Evolutionary conservation across 2,888 invertebrate genomes (phyloP), one percentile per base, ranked within the genome.

Genomic region (Drosophila paramelanica): DNA sequence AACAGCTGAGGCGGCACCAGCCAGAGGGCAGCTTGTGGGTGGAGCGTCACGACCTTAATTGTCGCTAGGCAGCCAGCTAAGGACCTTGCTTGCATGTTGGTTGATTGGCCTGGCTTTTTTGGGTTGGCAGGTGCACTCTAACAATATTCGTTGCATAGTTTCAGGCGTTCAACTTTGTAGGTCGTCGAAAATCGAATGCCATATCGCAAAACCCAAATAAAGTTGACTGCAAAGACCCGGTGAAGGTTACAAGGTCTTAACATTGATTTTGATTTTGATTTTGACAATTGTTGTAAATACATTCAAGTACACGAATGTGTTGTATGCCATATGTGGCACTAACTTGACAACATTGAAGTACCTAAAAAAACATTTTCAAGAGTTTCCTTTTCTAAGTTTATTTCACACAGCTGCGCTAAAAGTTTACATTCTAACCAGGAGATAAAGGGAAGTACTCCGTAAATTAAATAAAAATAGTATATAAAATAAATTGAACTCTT

Each of bases 61-160:
- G 74, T 80, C 61, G 84, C 67, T 76, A 79, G 77, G 81, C 73
- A 79, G 76, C 61, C 58, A 55, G 60, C 49, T 52, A 56, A 70
- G 59, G 66, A 42, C 66, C 76, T 82, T 67, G 89, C 67, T 69
- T 82, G 89, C 87, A 88, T 77, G 81, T 80, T 83, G 66, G 65
- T 70, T 79, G 75, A 76, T 75, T 76, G 70, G 64, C 67, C 70
- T 74, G 50, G 53, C 65, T 52, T 60, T 38, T 51, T 47, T 49
- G 45, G 52, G 50, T 46, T 76, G 83, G 58, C 73, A 73, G 74
- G 62, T 67, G 73, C 71, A 74, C 66, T 76, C 69, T 57, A 73
- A 68, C 58, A 67, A 58, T 60, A 43, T 59, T 50, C 56, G 59
- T 65, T 77, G 78, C 75, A 77, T 70, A 74, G 41, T 72, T 77